Evolutionary conservation across 2,797 vertebrate genomes (phyloP).

Genomic region (Brachymystax lenok): DNA sequence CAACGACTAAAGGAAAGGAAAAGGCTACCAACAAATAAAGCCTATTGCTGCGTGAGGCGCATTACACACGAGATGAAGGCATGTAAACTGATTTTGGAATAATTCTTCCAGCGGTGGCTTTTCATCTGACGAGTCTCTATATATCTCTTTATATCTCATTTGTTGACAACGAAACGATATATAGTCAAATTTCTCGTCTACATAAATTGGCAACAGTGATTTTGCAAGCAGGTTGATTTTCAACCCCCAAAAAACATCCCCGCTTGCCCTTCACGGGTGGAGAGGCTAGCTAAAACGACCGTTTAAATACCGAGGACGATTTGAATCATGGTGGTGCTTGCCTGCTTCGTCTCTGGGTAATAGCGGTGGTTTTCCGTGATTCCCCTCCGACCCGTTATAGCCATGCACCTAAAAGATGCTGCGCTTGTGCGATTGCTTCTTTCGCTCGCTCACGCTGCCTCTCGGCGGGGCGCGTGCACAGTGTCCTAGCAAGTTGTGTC

Average conservation of each 20-base stretch:
- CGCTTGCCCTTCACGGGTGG: constrained; percentile 4
- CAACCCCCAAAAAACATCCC: constrained; percentile 17
- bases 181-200: background rate
- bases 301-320: constrained; percentile 2
- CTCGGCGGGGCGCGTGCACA: constrained; percentile 34
- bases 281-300: constrained; percentile 29
- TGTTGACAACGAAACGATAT: constrained; percentile 3
- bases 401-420: constrained; percentile 35
- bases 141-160: constrained; percentile 1
- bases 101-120: constrained; percentile 35
- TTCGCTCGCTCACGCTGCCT: constrained; percentile 38
- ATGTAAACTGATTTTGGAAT: constrained; percentile 13
- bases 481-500: constrained; percentile 68
- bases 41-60: constrained; percentile 36
- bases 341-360: constrained; percentile 24
- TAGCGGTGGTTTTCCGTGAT: constrained; percentile 27
- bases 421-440: constrained; percentile 40
- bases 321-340: constrained; percentile 5
- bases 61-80: constrained; percentile 38
- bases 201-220: background rate
- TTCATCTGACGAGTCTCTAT: constrained; percentile 20
- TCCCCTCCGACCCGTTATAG: constrained; percentile 19
- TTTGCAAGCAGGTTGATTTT: background rate
- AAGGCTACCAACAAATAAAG: constrained; percentile 21
- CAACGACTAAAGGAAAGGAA: constrained; percentile 15